Evolutionary conservation across 53 echinoderm and acorn worm species (phyloP).

Genomic region (Stichopus horrens): DNA sequence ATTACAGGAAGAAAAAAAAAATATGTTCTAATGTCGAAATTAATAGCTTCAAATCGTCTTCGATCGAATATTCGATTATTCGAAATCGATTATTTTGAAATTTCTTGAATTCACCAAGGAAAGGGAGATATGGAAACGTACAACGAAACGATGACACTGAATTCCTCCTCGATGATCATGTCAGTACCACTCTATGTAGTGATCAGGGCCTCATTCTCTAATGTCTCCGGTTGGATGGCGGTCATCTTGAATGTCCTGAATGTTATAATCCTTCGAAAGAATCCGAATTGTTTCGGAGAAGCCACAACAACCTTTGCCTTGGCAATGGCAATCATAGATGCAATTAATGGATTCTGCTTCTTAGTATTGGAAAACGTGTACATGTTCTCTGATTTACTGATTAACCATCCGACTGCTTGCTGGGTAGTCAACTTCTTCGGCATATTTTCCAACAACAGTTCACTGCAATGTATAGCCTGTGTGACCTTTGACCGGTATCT

Average conservation of each 20-base stretch:
- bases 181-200: neutral
- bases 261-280: neutral
- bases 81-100: too few species aligned
- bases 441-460: neutral
- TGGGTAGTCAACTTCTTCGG: neutral
- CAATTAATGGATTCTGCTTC: neutral
- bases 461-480: neutral
- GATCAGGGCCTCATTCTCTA: neutral
- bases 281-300: slow-evolving; percentile 1
- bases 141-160: too few species aligned
- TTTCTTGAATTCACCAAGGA: too few species aligned
- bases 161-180: too few species aligned
- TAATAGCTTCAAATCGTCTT: too few species aligned
- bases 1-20: too few species aligned
- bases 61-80: too few species aligned
- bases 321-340: neutral
- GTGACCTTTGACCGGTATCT: slow-evolving; percentile 6
- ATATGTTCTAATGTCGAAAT: too few species aligned
- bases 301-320: neutral
- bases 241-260: slow-evolving; percentile 10
- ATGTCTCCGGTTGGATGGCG: neutral
- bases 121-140: too few species aligned
- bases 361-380: neutral
- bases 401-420: neutral
- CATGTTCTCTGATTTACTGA: neutral